A percentile compares a stretch with the other conserved stretches of the same genome.
phyloP scores from a whole-genome alignment of 2,113 vertebrate species.

The Apodemus sylvaticus region DNA sequence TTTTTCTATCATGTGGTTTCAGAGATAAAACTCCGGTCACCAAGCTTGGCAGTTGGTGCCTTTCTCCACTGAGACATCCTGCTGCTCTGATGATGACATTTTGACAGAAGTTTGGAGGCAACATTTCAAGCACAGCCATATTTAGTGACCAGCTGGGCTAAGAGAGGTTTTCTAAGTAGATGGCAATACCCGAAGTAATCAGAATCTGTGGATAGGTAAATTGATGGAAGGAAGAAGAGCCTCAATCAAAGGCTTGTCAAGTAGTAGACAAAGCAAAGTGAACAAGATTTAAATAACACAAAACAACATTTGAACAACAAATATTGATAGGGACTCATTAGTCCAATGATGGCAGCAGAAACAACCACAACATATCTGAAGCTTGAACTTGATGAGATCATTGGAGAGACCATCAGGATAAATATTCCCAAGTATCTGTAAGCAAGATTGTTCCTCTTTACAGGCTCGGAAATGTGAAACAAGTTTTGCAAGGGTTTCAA shows the following conservation, averaged over 20 bases:
- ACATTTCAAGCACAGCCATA: neutral
- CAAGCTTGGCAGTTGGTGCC: neutral
- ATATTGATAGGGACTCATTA: too few species aligned
- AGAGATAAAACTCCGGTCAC: neutral
- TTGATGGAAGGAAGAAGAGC: too few species aligned
- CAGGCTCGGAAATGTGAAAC: neutral
- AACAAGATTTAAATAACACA: neutral
- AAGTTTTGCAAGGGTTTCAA: neutral
- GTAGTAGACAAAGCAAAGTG: neutral
- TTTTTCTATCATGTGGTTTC: neutral
- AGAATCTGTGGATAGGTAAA: neutral
- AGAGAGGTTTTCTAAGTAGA: neutral
- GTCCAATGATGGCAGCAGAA: neutral
- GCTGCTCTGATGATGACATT: neutral
- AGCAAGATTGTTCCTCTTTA: neutral
- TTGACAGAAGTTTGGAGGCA: neutral
- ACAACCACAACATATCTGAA: neutral
- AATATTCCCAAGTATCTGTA: neutral
- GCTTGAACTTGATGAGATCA: neutral
- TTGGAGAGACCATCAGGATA: neutral
- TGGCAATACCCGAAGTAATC: too few species aligned
- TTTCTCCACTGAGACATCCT: neutral
- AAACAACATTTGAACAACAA: neutral
- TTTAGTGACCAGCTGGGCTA: neutral
- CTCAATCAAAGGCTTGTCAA: neutral